Base-by-base conservation (phyloP, 1,140 invertebrate genomes). In the Triops cancriformis region DNA sequence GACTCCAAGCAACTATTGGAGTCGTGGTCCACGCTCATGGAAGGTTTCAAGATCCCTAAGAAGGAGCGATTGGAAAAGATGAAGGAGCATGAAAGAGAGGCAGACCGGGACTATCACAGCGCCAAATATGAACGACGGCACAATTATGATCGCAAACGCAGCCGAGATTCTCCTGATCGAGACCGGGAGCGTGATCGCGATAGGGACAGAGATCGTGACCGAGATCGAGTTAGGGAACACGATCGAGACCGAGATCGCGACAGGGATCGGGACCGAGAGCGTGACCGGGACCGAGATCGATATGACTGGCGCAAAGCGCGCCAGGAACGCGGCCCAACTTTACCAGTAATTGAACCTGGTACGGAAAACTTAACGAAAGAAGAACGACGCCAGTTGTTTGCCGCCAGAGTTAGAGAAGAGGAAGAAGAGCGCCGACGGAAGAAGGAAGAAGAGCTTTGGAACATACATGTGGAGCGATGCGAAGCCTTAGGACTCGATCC, bases 1-100 rank as follows among this genome's bases (percentile, higher is more conserved):
- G 14, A 73, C 72, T 26, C 26, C 27, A 23, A 73, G 18, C 89
- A 89, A 80, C 84, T 95, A 26, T 81, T 95, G 64, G 87, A 89
- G 26, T 86, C 89, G 73, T 97, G 94, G 94, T 88, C 89, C 5
- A 89, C 88, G 81, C 86, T 97, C 14, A 94, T 95, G 85, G 93
- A 96, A 86, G 90, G 93, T 26, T 98, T 96, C 83, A 90, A 94
- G 84, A 98, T 98, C 82, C 97, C 97, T 11, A 97, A 97, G 84
- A 96, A 96, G 81, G 93, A 97, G 82, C 88, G 94, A 73, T 92
- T 96, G 73, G 92, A 96, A 83, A 92, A 94, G 84, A 94, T 95
- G 92, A 94, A 95, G 82, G 93, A 96, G 82, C 94, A 96, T 82
- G 95, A 97, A 84, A 86, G 93, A 77, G 94, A 96, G 87, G 94